A percentile compares a stretch with the other conserved stretches of the same genome.
phyloP scores from a whole-genome alignment of 1,140 invertebrate species.

The Oedothorax gibbosus region DNA sequence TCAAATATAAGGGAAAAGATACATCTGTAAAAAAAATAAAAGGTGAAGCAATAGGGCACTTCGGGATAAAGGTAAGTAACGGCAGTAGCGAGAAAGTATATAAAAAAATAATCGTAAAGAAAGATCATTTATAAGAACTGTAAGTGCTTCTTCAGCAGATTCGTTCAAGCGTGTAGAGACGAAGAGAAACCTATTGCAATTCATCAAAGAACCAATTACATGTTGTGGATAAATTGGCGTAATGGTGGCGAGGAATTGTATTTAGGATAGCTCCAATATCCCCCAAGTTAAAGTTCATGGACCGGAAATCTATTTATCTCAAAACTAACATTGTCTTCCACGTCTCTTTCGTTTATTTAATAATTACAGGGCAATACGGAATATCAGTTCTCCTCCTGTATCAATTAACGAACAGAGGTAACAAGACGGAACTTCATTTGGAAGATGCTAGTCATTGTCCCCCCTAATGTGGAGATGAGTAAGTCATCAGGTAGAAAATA shows the following conservation, averaged over 20 bases:
- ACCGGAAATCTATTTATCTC: conserved; percentile 58
- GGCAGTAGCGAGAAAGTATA: background rate
- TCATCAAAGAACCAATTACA: conserved; percentile 59
- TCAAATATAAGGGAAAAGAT: background rate
- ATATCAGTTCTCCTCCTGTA: background rate
- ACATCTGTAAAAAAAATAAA: conserved; percentile 22
- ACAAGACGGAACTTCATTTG: background rate
- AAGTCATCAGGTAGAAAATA: too few relatives aligned
- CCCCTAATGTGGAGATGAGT: too few relatives aligned
- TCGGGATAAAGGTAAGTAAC: conserved; percentile 46
- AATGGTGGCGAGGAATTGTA: conserved; percentile 45
- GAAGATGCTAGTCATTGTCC: too few relatives aligned
- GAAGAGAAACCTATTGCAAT: conserved; percentile 32
- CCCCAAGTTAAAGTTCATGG: conserved; percentile 47
- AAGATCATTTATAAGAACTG: conserved; percentile 49
- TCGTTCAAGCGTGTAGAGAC: conserved; percentile 31
- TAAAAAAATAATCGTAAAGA: conserved; percentile 13
- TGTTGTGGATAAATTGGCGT: conserved; percentile 56
- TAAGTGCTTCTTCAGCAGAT: conserved; percentile 41
- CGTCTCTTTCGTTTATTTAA: conserved; percentile 32
- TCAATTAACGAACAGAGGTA: conserved; percentile 26
- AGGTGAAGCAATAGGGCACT: conserved; percentile 26
- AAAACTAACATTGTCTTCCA: conserved; percentile 49
- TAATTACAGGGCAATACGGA: conserved; percentile 32
- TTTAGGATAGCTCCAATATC: conserved; percentile 8